Evolutionary conservation across 2,888 invertebrate species (phyloP).

Genomic region (Amphipoea lucens): DNA sequence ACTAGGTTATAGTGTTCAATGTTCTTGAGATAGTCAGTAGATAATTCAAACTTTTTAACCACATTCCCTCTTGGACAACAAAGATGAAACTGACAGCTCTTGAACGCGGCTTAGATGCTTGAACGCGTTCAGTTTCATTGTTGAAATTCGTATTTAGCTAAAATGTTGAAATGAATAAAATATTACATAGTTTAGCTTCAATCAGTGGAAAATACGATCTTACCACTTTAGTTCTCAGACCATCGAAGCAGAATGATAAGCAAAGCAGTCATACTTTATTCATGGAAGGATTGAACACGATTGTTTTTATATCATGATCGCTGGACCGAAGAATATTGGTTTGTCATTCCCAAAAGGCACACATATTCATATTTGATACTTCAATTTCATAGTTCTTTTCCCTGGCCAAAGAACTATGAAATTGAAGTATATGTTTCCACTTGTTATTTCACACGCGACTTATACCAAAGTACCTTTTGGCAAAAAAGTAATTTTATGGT

Average conservation of each 20-base stretch:
- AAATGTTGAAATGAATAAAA: too few relatives aligned
- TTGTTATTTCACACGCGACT: slow-evolving; percentile 32
- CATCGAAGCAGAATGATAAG: slow-evolving; percentile 18
- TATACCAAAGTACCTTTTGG: slow-evolving; percentile 16
- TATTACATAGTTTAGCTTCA: not conserved
- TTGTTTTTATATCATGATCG: slow-evolving; percentile 45
- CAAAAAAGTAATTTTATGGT: slow-evolving; percentile 25
- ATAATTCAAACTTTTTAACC: not conserved
- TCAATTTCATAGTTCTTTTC: slow-evolving; percentile 60
- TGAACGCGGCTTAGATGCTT: not conserved
- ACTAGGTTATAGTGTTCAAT: not conserved
- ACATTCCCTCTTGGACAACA: not conserved
- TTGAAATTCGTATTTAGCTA: not conserved
- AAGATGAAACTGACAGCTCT: too few relatives aligned
- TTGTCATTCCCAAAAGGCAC: slow-evolving; percentile 45
- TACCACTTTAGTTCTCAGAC: not conserved
- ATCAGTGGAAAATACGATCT: not conserved
- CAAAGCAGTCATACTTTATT: slow-evolving; percentile 32
- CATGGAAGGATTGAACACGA: slow-evolving; percentile 25
- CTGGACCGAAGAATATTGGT: slow-evolving; percentile 51
- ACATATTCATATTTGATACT: slow-evolving; percentile 48
- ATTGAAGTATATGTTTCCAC: not conserved
- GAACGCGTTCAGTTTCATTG: not conserved
- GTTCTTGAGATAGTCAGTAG: not conserved
- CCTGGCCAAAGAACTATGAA: slow-evolving; percentile 5